Evolutionary conservation across 2,888 invertebrate genomes (phyloP).

Genomic region (Sialis fuliginosa): DNA sequence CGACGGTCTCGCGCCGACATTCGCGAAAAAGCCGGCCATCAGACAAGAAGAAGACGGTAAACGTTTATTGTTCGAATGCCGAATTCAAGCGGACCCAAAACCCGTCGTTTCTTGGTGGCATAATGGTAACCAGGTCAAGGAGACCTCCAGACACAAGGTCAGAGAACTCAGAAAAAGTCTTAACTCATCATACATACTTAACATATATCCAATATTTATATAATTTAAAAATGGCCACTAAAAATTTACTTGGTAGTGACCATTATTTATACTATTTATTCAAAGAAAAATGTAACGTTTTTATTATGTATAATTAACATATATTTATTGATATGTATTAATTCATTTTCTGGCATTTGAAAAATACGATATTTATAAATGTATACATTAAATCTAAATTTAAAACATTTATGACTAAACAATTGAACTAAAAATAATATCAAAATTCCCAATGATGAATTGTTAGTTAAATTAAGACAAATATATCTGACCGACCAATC

Average conservation of each 20-base stretch:
- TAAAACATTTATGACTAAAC: too few species aligned
- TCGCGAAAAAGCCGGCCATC: slow-evolving; percentile 94
- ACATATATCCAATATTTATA: background rate
- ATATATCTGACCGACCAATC: background rate
- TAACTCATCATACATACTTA: background rate
- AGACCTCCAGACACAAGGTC: slow-evolving; percentile 76
- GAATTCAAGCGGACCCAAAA: slow-evolving; percentile 83
- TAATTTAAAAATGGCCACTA: background rate
- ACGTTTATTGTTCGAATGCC: slow-evolving; percentile 82
- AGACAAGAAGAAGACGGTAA: slow-evolving; percentile 94
- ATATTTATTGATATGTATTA: too few species aligned
- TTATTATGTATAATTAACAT: too few species aligned
- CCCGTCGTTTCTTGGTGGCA: slow-evolving; percentile 84
- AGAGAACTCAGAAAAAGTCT: slow-evolving; percentile 8
- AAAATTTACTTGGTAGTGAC: background rate
- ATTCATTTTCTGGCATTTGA: too few species aligned
- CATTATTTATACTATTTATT: too few species aligned
- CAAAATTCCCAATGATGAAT: too few species aligned
- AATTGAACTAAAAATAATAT: too few species aligned
- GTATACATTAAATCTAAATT: too few species aligned
- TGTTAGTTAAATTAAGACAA: background rate
- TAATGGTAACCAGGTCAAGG: slow-evolving; percentile 64
- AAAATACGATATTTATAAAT: too few species aligned
- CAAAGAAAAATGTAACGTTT: too few species aligned
- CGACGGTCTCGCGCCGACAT: slow-evolving; percentile 94